Base-by-base conservation (phyloP, 2,888 invertebrate species). In the Onthophagus sagittarius region DNA sequence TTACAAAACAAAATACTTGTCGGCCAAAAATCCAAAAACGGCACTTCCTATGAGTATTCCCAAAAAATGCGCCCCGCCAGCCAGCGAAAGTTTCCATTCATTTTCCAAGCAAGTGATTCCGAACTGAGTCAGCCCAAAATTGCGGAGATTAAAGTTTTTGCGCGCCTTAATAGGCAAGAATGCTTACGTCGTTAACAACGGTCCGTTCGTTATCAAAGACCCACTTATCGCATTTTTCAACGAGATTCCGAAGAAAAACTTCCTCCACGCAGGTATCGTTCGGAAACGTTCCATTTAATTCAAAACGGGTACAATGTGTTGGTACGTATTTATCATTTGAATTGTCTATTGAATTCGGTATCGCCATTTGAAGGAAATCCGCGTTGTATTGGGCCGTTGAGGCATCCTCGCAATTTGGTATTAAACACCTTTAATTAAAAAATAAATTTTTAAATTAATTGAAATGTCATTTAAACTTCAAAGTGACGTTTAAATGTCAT, bases 21-120 rank as follows among this genome's bases (percentile, higher is more conserved):
- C 91, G 2, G 91, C 90, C 15, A 90, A 81, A 77, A 89, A 84
- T 14, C 91, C 90, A 75, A 88, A 89, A 0, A 88, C 65, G 5
- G 88, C 88, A 5, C 90, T 89, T 31, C 91, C 91, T 67, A 88
- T 83, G 53, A 91, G 87, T 65, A 90, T 87, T 0, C 91, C 91
- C 9, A 89, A 88, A 83, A 90, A 90, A 83, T 91, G 90, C 71
- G 88, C 84, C 0, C 89, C 89, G 11, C 90, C 90, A 11, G 90
- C 88, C 64, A 90, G 82, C 0, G 90, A 89, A 71, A 90, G 80
- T 80, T 88, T 89, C 89, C 90, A 90, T 73, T 88, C 86, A 76
- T 90, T 89, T 77, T 89, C 89, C 33, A 85, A 80, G 78, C 91
- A 91, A 1, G 89, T 89, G 67, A 91, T 84, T 23, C 86, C 83